Conservation (phyloP, 2,888 invertebrate species). For the Germaria angustata region DNA sequence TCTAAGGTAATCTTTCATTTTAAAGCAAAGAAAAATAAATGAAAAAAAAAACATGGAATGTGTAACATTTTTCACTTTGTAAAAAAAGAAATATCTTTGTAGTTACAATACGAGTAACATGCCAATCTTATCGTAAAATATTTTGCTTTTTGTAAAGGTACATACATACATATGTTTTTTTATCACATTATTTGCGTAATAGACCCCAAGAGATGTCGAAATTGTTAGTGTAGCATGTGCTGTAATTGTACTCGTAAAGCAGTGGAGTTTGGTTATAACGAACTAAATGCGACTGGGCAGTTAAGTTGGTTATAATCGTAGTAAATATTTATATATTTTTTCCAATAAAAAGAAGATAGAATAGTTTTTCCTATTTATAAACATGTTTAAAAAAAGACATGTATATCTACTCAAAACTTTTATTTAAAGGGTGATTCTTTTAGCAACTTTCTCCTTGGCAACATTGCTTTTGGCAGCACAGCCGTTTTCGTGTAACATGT, state of each 20-base stretch:
- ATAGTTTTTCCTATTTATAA: too few relatives aligned
- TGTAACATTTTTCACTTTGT: conserved; percentile 40
- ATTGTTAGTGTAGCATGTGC: neutral
- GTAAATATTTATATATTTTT: too few relatives aligned
- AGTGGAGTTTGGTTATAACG: too few relatives aligned
- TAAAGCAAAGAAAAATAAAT: neutral
- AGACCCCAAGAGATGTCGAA: neutral
- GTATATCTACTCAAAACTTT: too few relatives aligned
- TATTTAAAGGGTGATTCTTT: too few relatives aligned
- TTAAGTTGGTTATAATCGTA: too few relatives aligned
- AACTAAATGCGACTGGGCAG: too few relatives aligned
- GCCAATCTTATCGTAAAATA: neutral
- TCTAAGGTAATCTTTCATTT: conserved; percentile 55
- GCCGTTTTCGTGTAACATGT: too few relatives aligned
- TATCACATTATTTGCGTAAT: neutral
- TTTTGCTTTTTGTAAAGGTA: neutral
- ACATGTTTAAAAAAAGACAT: too few relatives aligned
- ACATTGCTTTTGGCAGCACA: too few relatives aligned
- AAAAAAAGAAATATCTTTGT: neutral
- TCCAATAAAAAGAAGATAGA: too few relatives aligned
- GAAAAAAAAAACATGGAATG: conserved; percentile 19
- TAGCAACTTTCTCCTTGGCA: too few relatives aligned
- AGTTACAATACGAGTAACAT: neutral
- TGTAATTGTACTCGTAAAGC: conserved; percentile 20
- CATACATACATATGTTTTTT: neutral